Conservation (phyloP, 92 coral and sea anemone species). For the Phenganax stokvisi region DNA sequence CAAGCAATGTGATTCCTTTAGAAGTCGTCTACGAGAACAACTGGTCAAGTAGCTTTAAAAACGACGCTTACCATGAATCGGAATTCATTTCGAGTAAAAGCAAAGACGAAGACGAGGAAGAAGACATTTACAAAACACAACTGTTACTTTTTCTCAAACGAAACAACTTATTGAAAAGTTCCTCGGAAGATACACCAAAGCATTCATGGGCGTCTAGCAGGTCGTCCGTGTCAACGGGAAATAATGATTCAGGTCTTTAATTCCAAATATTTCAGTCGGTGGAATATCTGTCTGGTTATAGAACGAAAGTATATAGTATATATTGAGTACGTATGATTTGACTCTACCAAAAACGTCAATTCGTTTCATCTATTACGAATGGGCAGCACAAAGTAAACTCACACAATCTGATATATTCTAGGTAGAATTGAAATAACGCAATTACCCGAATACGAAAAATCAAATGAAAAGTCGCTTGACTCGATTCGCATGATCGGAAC, state of each 20-base stretch:
- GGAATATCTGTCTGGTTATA: no score
- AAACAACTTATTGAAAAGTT: constrained; percentile 29
- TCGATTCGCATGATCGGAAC: no score
- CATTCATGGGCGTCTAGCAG: constrained; percentile 12
- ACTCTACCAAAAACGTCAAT: no score
- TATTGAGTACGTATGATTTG: no score
- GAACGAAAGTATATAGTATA: no score
- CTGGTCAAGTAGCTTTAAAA: constrained; percentile 18
- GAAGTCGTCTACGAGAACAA: constrained; percentile 33
- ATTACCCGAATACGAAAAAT: no score
- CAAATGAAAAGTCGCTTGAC: no score
- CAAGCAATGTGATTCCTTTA: constrained; percentile 26
- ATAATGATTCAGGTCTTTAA: constrained; percentile 9
- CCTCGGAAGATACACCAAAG: background rate
- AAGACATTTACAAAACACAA: constrained; percentile 84
- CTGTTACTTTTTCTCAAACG: constrained; percentile 77
- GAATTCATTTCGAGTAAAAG: constrained; percentile 16
- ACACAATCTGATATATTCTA: no score
- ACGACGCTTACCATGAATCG: constrained; percentile 16
- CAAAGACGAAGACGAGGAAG: constrained; percentile 64
- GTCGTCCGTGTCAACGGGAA: constrained; percentile 15
- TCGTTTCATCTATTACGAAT: no score
- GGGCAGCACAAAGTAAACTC: no score
- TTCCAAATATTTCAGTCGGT: no score
- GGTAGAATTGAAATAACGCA: no score